phyloP scores from a whole-genome alignment of 2,888 invertebrate species.

The Caenorhabditis afra region DNA sequence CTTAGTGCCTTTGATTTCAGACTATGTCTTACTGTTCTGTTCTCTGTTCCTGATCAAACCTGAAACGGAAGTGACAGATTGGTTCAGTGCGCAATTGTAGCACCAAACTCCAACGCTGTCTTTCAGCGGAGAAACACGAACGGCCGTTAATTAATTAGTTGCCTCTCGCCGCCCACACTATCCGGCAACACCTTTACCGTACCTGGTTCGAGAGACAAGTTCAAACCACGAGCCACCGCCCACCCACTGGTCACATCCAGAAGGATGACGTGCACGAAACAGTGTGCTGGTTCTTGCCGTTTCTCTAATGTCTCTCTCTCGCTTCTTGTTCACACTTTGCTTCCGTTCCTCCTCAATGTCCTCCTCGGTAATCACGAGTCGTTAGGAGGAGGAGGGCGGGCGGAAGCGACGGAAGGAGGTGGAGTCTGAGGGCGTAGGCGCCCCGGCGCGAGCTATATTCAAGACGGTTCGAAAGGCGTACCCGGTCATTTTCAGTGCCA shows the following conservation, averaged over 20 bases:
- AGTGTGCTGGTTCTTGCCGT: not conserved
- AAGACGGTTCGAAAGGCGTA: constrained; percentile 53
- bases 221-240: constrained; percentile 12
- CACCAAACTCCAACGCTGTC: not conserved
- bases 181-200: constrained; percentile 27
- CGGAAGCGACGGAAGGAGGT: constrained; percentile 22
- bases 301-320: constrained; percentile 24
- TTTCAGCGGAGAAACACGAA: constrained; percentile 1
- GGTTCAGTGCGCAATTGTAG: not conserved
- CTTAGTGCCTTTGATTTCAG: constrained; percentile 27
- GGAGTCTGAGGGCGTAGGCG: constrained; percentile 41
- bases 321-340: constrained; percentile 24
- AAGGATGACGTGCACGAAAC: constrained; percentile 34
- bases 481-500: constrained; percentile 57
- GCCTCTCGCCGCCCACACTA: constrained; percentile 29
- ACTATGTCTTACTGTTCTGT: constrained; percentile 25
- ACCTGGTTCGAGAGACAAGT: not conserved
- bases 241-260: constrained; percentile 23
- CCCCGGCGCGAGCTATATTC: constrained; percentile 45
- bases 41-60: constrained; percentile 49
- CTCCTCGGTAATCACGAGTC: constrained; percentile 57
- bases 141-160: constrained; percentile 52
- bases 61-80: constrained; percentile 49
- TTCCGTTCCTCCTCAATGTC: constrained; percentile 39
- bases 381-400: constrained; percentile 42